These are phyloP conservation scores for Malurus melanocephalus DNA, from an alignment of 2,113 vertebrate species.

Conservation along the genomic window DNA sequence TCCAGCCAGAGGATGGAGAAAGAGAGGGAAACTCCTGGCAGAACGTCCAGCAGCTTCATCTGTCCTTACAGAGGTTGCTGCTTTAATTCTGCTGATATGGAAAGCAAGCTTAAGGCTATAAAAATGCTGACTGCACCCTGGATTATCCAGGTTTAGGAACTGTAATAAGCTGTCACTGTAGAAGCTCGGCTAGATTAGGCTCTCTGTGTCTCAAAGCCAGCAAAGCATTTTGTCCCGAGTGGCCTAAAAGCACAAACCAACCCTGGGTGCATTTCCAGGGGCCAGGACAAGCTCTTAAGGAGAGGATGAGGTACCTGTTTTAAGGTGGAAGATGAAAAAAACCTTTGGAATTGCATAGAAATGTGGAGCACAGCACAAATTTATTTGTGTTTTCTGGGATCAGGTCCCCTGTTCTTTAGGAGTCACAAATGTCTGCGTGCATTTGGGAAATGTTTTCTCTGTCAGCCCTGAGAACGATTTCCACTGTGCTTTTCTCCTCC, in stretches of 20 bases:
- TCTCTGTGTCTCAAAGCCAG: background rate
- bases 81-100: background rate
- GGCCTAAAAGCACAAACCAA: background rate
- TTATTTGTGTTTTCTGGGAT: background rate
- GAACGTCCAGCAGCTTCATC: background rate
- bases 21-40: background rate
- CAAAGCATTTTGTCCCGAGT: background rate
- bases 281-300: background rate
- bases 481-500: background rate
- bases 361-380: background rate
- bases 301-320: background rate
- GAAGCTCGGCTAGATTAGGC: background rate
- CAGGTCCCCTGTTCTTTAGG: background rate
- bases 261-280: background rate
- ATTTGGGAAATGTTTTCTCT: background rate
- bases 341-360: background rate
- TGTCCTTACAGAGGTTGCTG: background rate
- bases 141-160: constrained; percentile 50
- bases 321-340: background rate
- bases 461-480: background rate
- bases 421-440: background rate
- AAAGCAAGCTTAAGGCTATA: constrained; percentile 9
- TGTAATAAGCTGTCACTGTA: background rate
- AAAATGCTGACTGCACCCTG: background rate
- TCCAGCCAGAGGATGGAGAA: background rate